These are phyloP conservation scores for Drosophila kurseongensis DNA, from an alignment of 1,140 invertebrate species.

Conservation along the genomic window DNA sequence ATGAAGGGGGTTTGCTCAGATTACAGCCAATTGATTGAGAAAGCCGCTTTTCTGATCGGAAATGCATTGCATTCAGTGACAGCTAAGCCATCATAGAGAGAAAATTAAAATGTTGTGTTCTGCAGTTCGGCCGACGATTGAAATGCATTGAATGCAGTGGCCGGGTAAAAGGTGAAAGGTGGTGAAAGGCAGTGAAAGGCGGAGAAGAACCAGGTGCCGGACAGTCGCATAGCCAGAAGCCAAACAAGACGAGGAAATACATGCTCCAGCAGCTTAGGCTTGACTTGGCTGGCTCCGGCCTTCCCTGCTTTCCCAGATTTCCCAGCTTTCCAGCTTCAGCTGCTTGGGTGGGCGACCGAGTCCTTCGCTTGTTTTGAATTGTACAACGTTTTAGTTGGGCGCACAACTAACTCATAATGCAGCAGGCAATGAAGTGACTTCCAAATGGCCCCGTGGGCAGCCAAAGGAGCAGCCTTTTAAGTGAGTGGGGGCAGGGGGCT, in stretches of 20 bases:
- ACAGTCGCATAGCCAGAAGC: conserved; percentile 61
- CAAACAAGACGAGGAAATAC: conserved; percentile 49
- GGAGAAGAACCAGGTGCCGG: background rate
- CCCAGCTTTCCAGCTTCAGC: background rate
- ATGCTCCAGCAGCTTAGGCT: conserved; percentile 69
- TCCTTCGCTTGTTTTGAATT: conserved; percentile 53
- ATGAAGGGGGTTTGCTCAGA: background rate
- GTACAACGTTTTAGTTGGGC: conserved; percentile 55
- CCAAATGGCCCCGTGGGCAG: conserved; percentile 45
- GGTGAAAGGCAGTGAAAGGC: background rate
- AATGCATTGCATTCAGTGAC: conserved; percentile 65
- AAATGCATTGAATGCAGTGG: conserved; percentile 72
- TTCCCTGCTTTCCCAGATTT: background rate
- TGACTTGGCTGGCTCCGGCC: background rate
- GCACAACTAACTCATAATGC: conserved; percentile 62
- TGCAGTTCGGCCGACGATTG: conserved; percentile 36
- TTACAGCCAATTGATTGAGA: conserved; percentile 27
- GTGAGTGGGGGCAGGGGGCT: conserved; percentile 7
- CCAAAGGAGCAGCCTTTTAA: conserved; percentile 19
- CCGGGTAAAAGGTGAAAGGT: conserved; percentile 23
- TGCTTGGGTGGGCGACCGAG: background rate
- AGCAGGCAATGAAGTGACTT: conserved; percentile 47
- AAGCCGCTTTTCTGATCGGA: conserved; percentile 58
- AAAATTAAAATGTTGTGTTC: conserved; percentile 68
- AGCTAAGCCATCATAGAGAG: conserved; percentile 47